phyloP scores from a whole-genome alignment of 2,113 vertebrate species.

The Sterna hirundo region DNA sequence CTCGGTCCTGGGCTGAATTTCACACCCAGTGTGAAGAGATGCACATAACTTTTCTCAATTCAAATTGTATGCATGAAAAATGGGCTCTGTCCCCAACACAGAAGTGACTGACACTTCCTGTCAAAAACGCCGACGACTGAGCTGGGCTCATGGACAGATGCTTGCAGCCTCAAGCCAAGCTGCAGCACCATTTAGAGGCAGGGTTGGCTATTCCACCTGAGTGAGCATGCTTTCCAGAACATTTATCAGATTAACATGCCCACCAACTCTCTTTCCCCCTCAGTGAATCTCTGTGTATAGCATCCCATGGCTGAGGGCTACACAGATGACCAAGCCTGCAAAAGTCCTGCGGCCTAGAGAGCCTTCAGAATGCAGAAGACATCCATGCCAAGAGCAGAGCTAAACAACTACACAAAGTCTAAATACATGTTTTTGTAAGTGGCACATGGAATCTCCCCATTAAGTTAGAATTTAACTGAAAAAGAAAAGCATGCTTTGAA shows the following conservation, averaged over 20 bases:
- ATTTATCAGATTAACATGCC: constrained; percentile 72
- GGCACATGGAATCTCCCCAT: not conserved
- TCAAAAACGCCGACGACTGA: not conserved
- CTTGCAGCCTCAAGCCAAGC: constrained; percentile 56
- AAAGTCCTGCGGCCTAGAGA: not conserved
- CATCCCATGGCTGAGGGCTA: constrained; percentile 49
- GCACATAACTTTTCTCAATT: not conserved
- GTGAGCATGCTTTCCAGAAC: constrained; percentile 72
- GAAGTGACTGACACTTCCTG: not conserved
- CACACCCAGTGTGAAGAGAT: not conserved
- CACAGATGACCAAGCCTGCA: constrained; percentile 21
- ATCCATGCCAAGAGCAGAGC: not conserved
- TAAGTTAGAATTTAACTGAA: not conserved
- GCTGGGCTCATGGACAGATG: constrained; percentile 36
- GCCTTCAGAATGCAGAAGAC: not conserved
- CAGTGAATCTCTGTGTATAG: constrained; percentile 23
- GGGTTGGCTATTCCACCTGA: constrained; percentile 62
- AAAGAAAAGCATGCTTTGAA: not conserved
- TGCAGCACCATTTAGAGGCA: constrained; percentile 49
- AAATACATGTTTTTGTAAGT: not conserved
- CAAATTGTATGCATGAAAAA: not conserved
- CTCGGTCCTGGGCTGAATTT: not conserved
- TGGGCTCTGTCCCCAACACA: not conserved
- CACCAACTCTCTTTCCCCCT: constrained; percentile 53
- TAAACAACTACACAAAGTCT: not conserved